Base-by-base conservation (phyloP, 2,888 invertebrate genomes). In the Hirtodrosophila duncani region DNA sequence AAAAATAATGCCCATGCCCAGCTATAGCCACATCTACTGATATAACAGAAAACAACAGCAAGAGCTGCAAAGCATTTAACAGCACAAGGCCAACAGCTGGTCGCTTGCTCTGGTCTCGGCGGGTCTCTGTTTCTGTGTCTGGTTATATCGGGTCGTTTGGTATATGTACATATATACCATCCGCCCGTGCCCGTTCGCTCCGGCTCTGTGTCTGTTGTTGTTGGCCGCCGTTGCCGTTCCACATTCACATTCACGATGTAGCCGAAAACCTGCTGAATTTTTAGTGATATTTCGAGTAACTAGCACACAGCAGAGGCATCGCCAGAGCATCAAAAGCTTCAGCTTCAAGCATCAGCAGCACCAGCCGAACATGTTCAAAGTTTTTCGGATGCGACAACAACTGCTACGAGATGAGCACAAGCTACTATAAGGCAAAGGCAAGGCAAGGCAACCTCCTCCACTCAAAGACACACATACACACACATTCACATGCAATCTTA, bases 241-340 rank as follows among this genome's bases (percentile, higher is more conserved):
- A 67, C 55, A 67, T 67, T 67, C 70, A 67, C 55, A 63, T 67
- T 67, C 70, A 67, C 55, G 59, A 55, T 39, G 53, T 42, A 59
- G 36, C 26, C 38, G 29, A 45, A 55, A 71, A 58, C 69, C 65
- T 63, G 67, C 67, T 65, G 49, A 49, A 58, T 71, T 65, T 77
- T 50, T 68, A 68, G 63, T 80, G 72, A 72, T 80, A 77, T 72
- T 80, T 80, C 58, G 59, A 68, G 56, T 71, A 72, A 80, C 72
- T 72, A 60, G 72, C 78, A 77, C 78, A 69, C 51, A 36, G 30
- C 31, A 30, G 30, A 38, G 56, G n/a, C 8, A 17, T 8, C 8
- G 6, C 3, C 10, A 5, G 52, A 57, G 42, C 65, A 49, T 45
- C 48, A 31, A 17, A 41, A 24, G 37, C 34, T 8, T 5, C 27